These are phyloP conservation scores for Megastigmus dorsalis DNA, from an alignment of 2,888 invertebrate genomes.

Conservation along the genomic window DNA sequence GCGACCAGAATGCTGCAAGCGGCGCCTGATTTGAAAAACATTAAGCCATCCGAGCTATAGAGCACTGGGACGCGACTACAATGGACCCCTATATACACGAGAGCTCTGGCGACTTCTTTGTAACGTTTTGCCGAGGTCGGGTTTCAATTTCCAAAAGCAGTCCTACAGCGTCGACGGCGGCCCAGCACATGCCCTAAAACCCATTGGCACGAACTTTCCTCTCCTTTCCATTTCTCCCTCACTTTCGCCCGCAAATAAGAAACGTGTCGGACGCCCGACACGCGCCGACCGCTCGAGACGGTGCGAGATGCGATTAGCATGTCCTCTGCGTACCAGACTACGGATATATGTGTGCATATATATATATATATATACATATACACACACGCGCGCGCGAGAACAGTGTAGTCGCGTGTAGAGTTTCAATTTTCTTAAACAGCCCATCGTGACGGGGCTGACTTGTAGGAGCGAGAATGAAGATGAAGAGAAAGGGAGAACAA, in stretches of 20 bases:
- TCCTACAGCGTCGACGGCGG: no score
- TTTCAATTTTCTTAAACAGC: conserved; percentile 31
- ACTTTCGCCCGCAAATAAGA: not conserved
- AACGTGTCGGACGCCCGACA: not conserved
- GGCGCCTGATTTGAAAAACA: no score
- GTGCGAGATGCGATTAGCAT: conserved; percentile 13
- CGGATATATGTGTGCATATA: no score
- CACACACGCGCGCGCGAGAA: no score
- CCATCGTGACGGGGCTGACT: not conserved
- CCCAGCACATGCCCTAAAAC: not conserved
- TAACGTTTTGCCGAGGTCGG: not conserved
- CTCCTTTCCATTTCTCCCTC: no score
- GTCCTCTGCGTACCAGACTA: not conserved
- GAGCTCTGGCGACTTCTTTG: not conserved
- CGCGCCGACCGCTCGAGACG: no score
- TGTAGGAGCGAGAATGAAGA: not conserved
- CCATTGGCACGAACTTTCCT: not conserved
- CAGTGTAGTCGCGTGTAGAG: not conserved
- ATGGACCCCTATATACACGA: not conserved
- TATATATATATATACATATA: no score
- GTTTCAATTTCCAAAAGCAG: not conserved
- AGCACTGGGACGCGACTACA: no score
- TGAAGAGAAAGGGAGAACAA: not conserved
- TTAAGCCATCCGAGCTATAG: not conserved
- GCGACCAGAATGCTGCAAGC: no score